These are phyloP conservation scores for Thymelicus sylvestris DNA, from an alignment of 2,888 invertebrate species.

Conservation along the genomic window DNA sequence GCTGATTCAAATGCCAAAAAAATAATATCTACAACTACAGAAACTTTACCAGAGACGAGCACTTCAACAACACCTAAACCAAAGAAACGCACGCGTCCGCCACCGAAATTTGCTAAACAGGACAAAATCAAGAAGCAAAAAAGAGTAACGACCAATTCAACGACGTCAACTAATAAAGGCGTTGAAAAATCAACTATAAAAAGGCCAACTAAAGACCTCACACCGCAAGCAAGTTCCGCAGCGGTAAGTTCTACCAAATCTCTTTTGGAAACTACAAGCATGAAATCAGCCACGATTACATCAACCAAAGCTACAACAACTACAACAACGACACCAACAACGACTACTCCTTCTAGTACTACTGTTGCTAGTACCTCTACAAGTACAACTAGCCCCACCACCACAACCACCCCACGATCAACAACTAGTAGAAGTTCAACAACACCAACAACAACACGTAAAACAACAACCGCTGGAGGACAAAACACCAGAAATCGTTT, in stretches of 20 bases:
- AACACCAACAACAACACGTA: slow-evolving; percentile 44
- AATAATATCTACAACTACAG: slow-evolving; percentile 49
- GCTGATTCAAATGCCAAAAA: slow-evolving; percentile 40
- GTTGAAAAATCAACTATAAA: slow-evolving; percentile 52
- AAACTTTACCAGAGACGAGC: slow-evolving; percentile 43
- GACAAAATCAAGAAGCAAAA: slow-evolving; percentile 73
- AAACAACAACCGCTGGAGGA: slow-evolving; percentile 46
- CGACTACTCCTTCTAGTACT: slow-evolving; percentile 38
- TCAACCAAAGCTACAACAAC: slow-evolving; percentile 49
- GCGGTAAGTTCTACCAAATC: slow-evolving; percentile 55
- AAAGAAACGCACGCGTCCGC: slow-evolving; percentile 72
- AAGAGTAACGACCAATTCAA: slow-evolving; percentile 61
- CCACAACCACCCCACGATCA: slow-evolving; percentile 49
- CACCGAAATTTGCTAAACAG: slow-evolving; percentile 65
- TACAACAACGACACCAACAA: slow-evolving; percentile 49
- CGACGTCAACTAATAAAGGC: slow-evolving; percentile 49
- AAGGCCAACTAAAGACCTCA: slow-evolving; percentile 63
- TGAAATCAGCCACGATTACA: slow-evolving; percentile 44
- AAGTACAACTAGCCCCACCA: slow-evolving; percentile 24
- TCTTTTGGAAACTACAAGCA: slow-evolving; percentile 50
- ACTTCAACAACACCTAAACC: slow-evolving; percentile 57
- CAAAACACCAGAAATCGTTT: slow-evolving; percentile 69
- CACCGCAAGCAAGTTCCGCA: slow-evolving; percentile 69
- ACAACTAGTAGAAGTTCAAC: slow-evolving; percentile 48
- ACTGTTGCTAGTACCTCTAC: slow-evolving; percentile 1